phyloP scores from a whole-genome alignment of 2,888 invertebrate species.

The Noctua fimbriata region DNA sequence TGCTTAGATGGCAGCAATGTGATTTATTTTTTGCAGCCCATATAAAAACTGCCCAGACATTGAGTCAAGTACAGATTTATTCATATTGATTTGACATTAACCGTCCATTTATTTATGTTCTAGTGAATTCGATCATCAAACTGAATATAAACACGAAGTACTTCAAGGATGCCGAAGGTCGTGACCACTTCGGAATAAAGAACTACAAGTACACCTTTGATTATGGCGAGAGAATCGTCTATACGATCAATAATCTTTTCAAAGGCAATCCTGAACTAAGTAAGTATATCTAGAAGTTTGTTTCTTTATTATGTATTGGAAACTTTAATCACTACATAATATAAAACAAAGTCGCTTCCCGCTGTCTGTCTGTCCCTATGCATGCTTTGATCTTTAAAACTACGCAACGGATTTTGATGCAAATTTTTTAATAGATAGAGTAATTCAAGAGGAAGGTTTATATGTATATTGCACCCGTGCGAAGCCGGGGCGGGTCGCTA shows the following conservation, averaged over 20 bases:
- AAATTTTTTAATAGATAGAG: no score
- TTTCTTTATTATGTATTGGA: background rate
- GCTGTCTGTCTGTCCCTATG: no score
- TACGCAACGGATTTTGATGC: no score
- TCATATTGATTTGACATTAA: background rate
- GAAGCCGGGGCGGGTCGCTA: no score
- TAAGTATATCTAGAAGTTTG: slow-evolving; percentile 69
- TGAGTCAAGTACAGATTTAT: background rate
- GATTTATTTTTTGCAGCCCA: background rate
- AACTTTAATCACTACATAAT: background rate
- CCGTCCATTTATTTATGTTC: slow-evolving; percentile 58
- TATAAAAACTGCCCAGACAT: background rate
- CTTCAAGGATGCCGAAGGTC: slow-evolving; percentile 84
- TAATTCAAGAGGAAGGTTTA: no score
- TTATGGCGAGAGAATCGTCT: slow-evolving; percentile 86
- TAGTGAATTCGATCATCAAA: slow-evolving; percentile 87
- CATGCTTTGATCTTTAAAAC: no score
- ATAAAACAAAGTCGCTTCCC: no score
- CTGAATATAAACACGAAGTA: slow-evolving; percentile 87
- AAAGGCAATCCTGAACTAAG: slow-evolving; percentile 88
- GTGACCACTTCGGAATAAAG: slow-evolving; percentile 87
- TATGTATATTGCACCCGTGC: no score
- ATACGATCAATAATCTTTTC: slow-evolving; percentile 86
- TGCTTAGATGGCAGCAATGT: background rate
- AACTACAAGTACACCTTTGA: slow-evolving; percentile 86